Percentiles rank a stretch among this genome's conserved stretches.
Conservation (phyloP, 2,888 invertebrate genomes). For the Chymomyza fuscimana region DNA sequence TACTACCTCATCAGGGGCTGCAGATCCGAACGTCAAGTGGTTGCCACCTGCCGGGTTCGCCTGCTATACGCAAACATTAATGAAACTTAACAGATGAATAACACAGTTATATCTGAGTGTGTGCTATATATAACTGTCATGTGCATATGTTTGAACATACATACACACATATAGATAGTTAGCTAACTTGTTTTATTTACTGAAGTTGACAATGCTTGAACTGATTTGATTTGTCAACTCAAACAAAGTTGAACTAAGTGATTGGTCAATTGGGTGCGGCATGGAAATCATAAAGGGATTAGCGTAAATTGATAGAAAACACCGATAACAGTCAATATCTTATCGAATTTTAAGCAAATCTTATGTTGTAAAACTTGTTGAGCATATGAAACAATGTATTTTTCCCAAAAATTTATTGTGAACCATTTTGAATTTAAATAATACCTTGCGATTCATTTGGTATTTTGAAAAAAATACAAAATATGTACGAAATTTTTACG, state of each 20-base stretch:
- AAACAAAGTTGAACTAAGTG: not conserved
- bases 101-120: not conserved
- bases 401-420: too few relatives aligned
- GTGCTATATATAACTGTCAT: not conserved
- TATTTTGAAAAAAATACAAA: too few relatives aligned
- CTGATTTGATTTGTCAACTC: not conserved
- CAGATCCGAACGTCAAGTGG: not conserved
- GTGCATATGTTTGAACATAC: not conserved
- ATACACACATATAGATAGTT: not conserved
- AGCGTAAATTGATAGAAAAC: too few relatives aligned
- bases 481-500: too few relatives aligned
- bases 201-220: not conserved
- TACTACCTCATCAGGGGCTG: too few relatives aligned
- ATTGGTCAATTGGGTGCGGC: not conserved
- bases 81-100: not conserved
- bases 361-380: too few relatives aligned
- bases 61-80: not conserved
- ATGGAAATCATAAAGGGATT: too few relatives aligned
- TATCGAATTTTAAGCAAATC: too few relatives aligned
- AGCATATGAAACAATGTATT: too few relatives aligned
- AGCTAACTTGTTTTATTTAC: not conserved
- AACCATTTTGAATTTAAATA: too few relatives aligned
- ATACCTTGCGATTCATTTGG: too few relatives aligned
- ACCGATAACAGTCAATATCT: too few relatives aligned
- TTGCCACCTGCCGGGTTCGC: not conserved